Conservation (phyloP, 1,140 invertebrate genomes). For the Drosophila neocordata region DNA sequence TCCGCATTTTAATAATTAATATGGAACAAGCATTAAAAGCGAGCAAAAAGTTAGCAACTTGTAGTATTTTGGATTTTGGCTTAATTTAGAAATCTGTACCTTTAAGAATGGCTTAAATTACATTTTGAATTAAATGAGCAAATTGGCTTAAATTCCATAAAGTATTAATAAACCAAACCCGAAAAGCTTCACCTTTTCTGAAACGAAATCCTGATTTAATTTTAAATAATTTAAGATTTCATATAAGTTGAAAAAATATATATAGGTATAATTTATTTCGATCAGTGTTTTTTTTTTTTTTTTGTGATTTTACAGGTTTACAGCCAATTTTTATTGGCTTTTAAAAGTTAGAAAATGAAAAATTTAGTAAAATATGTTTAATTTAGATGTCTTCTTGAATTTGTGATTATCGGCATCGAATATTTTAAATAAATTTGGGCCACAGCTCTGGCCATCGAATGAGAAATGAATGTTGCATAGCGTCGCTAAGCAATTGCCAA, state of each 20-base stretch:
- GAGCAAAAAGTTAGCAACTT: too few relatives aligned
- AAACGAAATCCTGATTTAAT: too few relatives aligned
- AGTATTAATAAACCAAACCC: too few relatives aligned
- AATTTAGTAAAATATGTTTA: not conserved
- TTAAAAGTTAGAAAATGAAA: not conserved
- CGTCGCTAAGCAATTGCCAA: slow-evolving; percentile 58
- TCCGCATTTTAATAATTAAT: too few relatives aligned
- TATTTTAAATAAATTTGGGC: slow-evolving; percentile 67
- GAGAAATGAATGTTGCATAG: slow-evolving; percentile 45
- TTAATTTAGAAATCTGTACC: too few relatives aligned
- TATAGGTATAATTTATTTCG: slow-evolving; percentile 19
- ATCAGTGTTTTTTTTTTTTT: not conserved
- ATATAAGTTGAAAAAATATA: slow-evolving; percentile 23
- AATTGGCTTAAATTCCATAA: too few relatives aligned
- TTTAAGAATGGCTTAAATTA: too few relatives aligned
- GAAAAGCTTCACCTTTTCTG: too few relatives aligned
- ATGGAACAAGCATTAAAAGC: too few relatives aligned
- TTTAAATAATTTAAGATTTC: not conserved
- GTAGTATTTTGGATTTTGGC: too few relatives aligned
- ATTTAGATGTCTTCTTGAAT: not conserved
- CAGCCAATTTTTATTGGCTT: not conserved
- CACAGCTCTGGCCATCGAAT: slow-evolving; percentile 60
- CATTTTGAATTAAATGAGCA: too few relatives aligned
- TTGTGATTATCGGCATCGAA: not conserved
- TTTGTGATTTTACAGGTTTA: slow-evolving; percentile 1